These are phyloP conservation scores for Diorhabda carinulata DNA, from an alignment of 1,140 invertebrate species.

Conservation along the genomic window DNA sequence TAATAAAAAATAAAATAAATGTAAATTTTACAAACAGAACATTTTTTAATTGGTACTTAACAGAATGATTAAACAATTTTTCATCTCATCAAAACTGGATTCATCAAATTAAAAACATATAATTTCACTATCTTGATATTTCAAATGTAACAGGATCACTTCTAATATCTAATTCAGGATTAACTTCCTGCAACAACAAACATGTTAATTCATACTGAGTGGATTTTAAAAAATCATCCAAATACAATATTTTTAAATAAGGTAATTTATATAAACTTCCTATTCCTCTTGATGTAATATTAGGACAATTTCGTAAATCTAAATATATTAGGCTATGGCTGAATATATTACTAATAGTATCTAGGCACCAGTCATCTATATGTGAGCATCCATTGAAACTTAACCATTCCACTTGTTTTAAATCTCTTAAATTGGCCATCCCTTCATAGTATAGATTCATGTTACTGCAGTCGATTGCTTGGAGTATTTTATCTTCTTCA, in stretches of 20 bases:
- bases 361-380: conserved; percentile 76
- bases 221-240: conserved; percentile 50
- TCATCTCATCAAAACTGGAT: too few relatives aligned
- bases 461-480: conserved; percentile 64
- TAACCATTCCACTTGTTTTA: conserved; percentile 61
- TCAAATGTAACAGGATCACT: conserved; percentile 34
- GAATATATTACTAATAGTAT: conserved; percentile 59
- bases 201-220: conserved; percentile 56
- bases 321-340: conserved; percentile 62
- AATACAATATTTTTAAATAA: conserved; percentile 54
- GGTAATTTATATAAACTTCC: conserved; percentile 59
- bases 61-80: too few relatives aligned
- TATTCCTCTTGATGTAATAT: conserved; percentile 62
- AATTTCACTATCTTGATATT: conserved; percentile 13
- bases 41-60: too few relatives aligned
- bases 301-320: conserved; percentile 66
- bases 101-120: too few relatives aligned
- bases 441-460: conserved; percentile 66
- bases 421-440: conserved; percentile 60
- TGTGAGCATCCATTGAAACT: conserved; percentile 59
- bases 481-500: conserved; percentile 55
- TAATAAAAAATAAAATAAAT: too few relatives aligned
- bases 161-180: conserved; percentile 41
- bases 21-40: too few relatives aligned
- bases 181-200: conserved; percentile 55